Conservation (phyloP, 1,140 invertebrate genomes). For the Bombus confusus region DNA sequence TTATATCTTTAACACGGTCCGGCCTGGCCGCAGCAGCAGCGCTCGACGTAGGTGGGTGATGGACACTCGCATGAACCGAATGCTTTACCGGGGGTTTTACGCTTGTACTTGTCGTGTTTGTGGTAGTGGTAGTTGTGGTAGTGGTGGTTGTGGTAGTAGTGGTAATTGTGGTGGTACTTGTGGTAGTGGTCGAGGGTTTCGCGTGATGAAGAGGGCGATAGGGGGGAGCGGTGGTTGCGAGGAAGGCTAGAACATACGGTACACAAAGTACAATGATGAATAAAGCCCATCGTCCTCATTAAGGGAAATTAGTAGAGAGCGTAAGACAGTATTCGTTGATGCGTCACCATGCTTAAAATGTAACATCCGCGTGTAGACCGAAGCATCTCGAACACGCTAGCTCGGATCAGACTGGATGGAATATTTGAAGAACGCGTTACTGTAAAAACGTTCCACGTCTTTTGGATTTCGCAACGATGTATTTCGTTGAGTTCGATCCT, state of each 20-base stretch:
- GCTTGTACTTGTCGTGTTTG: slow-evolving; percentile 63
- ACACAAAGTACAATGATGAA: slow-evolving; percentile 73
- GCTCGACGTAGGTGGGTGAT: slow-evolving; percentile 73
- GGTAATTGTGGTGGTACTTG: slow-evolving; percentile 60
- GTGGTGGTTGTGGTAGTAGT: slow-evolving; percentile 65
- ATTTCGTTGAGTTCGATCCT: not conserved
- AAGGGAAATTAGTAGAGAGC: not conserved
- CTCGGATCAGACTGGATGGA: not conserved
- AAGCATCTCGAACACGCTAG: not conserved
- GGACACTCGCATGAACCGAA: slow-evolving; percentile 77
- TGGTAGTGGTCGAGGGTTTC: slow-evolving; percentile 76
- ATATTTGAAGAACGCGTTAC: not conserved
- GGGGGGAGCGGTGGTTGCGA: slow-evolving; percentile 82
- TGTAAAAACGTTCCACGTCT: not conserved
- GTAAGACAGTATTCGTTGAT: not conserved
- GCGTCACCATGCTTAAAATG: slow-evolving; percentile 27
- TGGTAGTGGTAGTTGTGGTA: slow-evolving; percentile 69
- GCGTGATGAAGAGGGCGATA: slow-evolving; percentile 82
- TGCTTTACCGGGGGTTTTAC: slow-evolving; percentile 69
- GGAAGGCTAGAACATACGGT: slow-evolving; percentile 82
- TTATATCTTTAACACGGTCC: slow-evolving; percentile 77
- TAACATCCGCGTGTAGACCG: not conserved
- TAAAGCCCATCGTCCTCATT: slow-evolving; percentile 30
- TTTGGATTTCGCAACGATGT: not conserved
- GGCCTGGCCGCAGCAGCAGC: slow-evolving; percentile 78